Evolutionary conservation across 2,797 vertebrate species (phyloP).

Genomic region (Zenarchopterus dispar): DNA sequence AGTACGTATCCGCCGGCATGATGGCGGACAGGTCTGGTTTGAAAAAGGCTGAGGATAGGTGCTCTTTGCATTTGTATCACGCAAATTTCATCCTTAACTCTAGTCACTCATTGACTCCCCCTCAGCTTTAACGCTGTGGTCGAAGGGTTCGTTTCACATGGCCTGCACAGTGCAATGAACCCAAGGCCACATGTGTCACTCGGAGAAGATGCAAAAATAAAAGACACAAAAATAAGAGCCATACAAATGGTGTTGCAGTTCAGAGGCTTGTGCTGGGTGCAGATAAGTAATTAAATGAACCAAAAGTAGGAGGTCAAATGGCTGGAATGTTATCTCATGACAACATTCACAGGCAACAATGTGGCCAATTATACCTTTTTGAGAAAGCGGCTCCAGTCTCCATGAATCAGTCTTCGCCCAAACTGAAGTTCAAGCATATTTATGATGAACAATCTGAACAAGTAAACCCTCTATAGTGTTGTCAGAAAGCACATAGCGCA

Average conservation of each 20-base stretch:
- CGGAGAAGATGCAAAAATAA: conserved; percentile 24
- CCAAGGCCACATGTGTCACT: conserved; percentile 30
- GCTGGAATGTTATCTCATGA: conserved; percentile 81
- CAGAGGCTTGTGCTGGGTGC: conserved; percentile 39
- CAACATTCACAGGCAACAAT: conserved; percentile 77
- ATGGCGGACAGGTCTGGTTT: conserved; percentile 56
- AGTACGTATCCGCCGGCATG: conserved; percentile 53
- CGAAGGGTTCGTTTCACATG: conserved; percentile 53
- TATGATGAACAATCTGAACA: conserved; percentile 54
- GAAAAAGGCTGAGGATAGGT: conserved; percentile 38
- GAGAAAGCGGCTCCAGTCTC: conserved; percentile 33
- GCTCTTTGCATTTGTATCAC: conserved; percentile 58
- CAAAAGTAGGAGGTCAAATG: conserved; percentile 73
- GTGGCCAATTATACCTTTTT: conserved; percentile 65
- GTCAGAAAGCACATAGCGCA: conserved; percentile 30
- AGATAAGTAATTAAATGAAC: conserved; percentile 68
- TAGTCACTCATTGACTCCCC: conserved; percentile 59
- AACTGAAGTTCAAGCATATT: conserved; percentile 59
- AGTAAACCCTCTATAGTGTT: conserved; percentile 32
- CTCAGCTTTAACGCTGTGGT: conserved; percentile 49
- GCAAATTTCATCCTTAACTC: conserved; percentile 43
- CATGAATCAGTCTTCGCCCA: conserved; percentile 56
- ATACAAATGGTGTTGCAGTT: conserved; percentile 34
- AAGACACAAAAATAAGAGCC: conserved; percentile 23
- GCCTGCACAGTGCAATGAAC: conserved; percentile 44